Evolutionary conservation across 2,113 vertebrate species (phyloP).

Genomic region (Centropristis striata): DNA sequence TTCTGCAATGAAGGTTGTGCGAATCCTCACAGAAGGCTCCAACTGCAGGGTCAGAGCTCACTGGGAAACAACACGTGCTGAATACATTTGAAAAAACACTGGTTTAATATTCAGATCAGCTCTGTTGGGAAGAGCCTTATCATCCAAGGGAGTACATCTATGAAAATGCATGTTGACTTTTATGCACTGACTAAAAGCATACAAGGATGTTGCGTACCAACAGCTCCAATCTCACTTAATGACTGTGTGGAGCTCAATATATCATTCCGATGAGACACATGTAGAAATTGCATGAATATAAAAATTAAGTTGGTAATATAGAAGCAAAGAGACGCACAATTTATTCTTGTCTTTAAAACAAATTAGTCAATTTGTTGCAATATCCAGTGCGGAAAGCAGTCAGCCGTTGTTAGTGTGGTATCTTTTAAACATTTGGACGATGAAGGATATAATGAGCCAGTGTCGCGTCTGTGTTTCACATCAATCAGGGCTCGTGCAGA

Average conservation of each 20-base stretch:
- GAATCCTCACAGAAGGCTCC: slow-evolving; percentile 70
- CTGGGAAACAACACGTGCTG: slow-evolving; percentile 67
- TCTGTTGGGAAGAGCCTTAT: slow-evolving; percentile 54
- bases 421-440: slow-evolving; percentile 24
- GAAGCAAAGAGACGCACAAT: background rate
- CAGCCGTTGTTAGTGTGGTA: background rate
- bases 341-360: slow-evolving; percentile 23
- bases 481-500: slow-evolving; percentile 15
- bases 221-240: slow-evolving; percentile 28
- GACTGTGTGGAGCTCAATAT: background rate
- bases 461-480: slow-evolving; percentile 16
- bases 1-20: slow-evolving; percentile 43
- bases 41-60: slow-evolving; percentile 72
- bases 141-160: slow-evolving; percentile 40
- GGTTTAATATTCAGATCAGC: slow-evolving; percentile 80
- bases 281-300: background rate
- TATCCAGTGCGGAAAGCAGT: slow-evolving; percentile 18
- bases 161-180: slow-evolving; percentile 59
- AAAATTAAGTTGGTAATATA: slow-evolving; percentile 3
- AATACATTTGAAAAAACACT: slow-evolving; percentile 72
- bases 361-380: slow-evolving; percentile 25
- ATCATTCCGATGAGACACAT: slow-evolving; percentile 2
- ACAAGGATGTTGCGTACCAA: slow-evolving; percentile 29
- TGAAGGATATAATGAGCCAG: slow-evolving; percentile 24
- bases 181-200: slow-evolving; percentile 45